These are phyloP conservation scores for Brenthis daphne DNA, from an alignment of 2,888 invertebrate species.

Conservation along the genomic window DNA sequence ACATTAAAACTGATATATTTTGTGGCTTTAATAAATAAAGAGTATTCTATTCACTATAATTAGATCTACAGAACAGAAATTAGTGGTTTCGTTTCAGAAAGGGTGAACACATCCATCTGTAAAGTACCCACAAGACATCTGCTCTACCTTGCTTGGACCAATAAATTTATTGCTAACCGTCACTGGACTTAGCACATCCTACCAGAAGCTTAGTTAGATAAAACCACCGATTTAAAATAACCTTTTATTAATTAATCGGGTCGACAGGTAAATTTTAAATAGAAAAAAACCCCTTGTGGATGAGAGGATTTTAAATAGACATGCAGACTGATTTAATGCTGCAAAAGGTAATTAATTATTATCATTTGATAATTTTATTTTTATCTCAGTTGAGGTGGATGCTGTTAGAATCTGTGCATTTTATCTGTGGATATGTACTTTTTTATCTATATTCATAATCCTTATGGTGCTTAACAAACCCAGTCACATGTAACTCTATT, in stretches of 20 bases:
- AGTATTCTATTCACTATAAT: not conserved
- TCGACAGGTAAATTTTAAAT: not conserved
- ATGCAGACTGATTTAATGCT: not conserved
- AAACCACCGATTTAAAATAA: constrained; percentile 20
- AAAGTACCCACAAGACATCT: constrained; percentile 27
- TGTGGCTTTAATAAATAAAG: no score
- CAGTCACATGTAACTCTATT: no score
- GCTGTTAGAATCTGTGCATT: no score
- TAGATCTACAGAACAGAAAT: not conserved
- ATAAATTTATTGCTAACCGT: constrained; percentile 27
- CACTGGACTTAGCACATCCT: constrained; percentile 21
- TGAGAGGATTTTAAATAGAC: not conserved
- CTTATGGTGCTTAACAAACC: no score
- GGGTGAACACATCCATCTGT: constrained; percentile 24
- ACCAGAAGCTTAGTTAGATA: constrained; percentile 16
- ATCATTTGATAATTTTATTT: no score
- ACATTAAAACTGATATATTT: no score
- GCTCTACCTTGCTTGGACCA: constrained; percentile 26
- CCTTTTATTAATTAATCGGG: constrained; percentile 11
- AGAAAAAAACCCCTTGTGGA: not conserved
- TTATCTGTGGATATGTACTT: no score
- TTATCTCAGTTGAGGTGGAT: no score
- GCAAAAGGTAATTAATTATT: no score
- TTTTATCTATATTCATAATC: no score
- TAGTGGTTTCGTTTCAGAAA: constrained; percentile 7